Base-by-base conservation (phyloP, 2,888 invertebrate genomes). In the Drosophila leonis region DNA sequence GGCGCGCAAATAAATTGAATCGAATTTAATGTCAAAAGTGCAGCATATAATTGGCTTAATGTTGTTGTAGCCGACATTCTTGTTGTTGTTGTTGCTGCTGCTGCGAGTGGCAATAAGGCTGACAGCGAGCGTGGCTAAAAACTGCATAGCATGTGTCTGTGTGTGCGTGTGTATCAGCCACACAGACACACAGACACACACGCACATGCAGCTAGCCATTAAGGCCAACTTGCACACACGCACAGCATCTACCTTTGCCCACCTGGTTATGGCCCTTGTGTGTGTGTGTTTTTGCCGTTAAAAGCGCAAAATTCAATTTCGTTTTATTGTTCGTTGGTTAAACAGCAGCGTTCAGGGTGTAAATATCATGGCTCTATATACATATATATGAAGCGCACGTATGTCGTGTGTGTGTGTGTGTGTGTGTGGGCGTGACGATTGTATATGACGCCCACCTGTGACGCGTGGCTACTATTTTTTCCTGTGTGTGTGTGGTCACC, bases 231-330 rank as follows among this genome's bases (percentile, higher is more conserved):
- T 48, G 1, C 29, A 13, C 12, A 27, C 24, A 27, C 13, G 27
- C 15, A 20, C 42, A 20, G n/a, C 41, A 31, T 0, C 5, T 37
- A 12, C 29, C 61, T 51, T 31, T 31, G 31, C 49, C 18, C 49
- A 44, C 27, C 39, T 42, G 29, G 35, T 74, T 72, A 71, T 77
- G 64, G 72, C 78, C 73, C 80, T 82, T 39, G 37, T 82, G 82
- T 83, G 78, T 72, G 74, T 80, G 67, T 52, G 54, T 29, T 54
- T 63, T 82, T 83, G 74, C 81, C 81, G 77, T 81, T 88, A 88
- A 88, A 88, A 88, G 88, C 85, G 77, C 86, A 86, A 86, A 86
- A 86, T 86, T 88, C 86, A 88, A 88, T 86, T 86, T 88, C 75
- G 75, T 82, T 86, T 86, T 83, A 86, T 86, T 86, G 88, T 86